Base-by-base conservation (phyloP, 2,113 vertebrate genomes). In the Rhegmatorhina hoffmannsi region DNA sequence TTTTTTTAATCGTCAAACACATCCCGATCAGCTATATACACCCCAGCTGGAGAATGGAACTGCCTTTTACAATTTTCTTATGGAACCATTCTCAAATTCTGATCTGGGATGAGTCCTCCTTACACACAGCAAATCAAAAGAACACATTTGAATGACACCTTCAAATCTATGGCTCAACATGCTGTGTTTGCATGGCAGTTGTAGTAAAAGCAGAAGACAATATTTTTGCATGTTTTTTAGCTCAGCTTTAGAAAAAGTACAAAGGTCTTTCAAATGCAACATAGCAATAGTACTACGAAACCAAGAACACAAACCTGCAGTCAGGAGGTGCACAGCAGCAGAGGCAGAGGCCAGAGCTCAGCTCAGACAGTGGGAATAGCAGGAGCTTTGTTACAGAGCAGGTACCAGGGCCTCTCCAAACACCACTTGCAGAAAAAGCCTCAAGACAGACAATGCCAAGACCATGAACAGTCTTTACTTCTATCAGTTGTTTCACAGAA, bases 401-500 rank as follows among this genome's bases (percentile, higher is more conserved):
- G 82, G 69, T 47, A 81, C 36, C 69, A 26, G 40, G 75, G 77
- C 92, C 86, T 94, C 89, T 93, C 90, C 12, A 1, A 90, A 78
- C 67, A 92, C 4, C 73, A 62, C 80, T 87, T 78, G 94, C 80
- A 76, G 94, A 96, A 97, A 89, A 94, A 96, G 94, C 95, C 92
- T 84, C 92, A 84, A 75, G 94, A 96, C 95, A 96, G 88, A 96
- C 92, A 95, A 84, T 66, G 89, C 94, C 88, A 81, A 94, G 95
- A 92, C 93, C 92, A 94, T 18, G 78, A 96, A 94, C 55, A 96
- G 90, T 84, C 95, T 96, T 97, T 96, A 96, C 95, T 96, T 96
- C 92, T 91, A 86, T 92, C 85, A 84, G 86, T 96, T 88, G 79
- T 78, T 96, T 94, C 94, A 96, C 90, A 95, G 95, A 88, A 94